These are phyloP conservation scores for Paramuricea clavata DNA, from an alignment of 92 coral and sea anemone species.

Conservation along the genomic window DNA sequence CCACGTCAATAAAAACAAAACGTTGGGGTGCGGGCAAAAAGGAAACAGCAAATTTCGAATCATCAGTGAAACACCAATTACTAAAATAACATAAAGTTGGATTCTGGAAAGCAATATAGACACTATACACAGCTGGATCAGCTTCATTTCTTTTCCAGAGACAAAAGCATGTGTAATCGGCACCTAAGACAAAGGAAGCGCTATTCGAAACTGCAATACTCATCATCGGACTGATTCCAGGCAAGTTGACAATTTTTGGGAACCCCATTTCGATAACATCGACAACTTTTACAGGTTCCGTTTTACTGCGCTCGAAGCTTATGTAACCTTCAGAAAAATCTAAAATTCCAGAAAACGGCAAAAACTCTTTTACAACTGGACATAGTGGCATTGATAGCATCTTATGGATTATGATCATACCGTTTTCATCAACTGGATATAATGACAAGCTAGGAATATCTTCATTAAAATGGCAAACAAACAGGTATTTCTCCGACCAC, in stretches of 20 bases:
- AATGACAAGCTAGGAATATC: not conserved
- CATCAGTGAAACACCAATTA: not conserved
- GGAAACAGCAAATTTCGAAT: not conserved
- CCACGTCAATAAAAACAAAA: not conserved
- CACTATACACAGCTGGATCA: not conserved
- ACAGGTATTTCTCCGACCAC: not conserved
- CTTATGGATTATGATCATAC: too few relatives aligned
- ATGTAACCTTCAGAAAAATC: conserved; percentile 2
- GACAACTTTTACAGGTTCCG: conserved; percentile 6
- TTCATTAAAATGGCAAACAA: not conserved
- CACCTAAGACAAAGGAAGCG: not conserved
- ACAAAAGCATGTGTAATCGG: too few relatives aligned
- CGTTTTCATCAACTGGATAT: not conserved
- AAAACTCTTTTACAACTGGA: not conserved
- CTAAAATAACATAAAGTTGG: too few relatives aligned
- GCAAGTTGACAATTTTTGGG: not conserved
- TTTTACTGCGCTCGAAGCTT: not conserved
- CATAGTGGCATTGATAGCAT: too few relatives aligned
- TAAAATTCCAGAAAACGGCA: not conserved
- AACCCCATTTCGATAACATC: not conserved
- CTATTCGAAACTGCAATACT: not conserved
- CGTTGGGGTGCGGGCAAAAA: not conserved
- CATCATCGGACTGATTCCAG: not conserved
- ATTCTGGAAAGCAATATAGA: too few relatives aligned
- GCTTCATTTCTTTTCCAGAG: not conserved